Evolutionary conservation across 2,888 invertebrate species (phyloP).

Genomic region (Serrognathus titanus): DNA sequence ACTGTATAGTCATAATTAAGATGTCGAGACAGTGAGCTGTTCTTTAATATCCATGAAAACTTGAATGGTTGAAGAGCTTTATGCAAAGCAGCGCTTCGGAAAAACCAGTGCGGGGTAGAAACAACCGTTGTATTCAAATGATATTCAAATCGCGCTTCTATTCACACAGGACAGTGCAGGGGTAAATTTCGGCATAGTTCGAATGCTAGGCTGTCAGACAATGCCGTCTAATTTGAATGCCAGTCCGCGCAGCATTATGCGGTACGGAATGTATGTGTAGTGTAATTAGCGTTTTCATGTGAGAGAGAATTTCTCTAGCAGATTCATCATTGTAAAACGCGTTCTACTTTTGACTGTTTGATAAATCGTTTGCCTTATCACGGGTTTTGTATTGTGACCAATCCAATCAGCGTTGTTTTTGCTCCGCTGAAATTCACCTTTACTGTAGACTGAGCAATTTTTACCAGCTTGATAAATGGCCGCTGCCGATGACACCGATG

Average conservation of each 20-base stretch:
- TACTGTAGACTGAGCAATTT: constrained; percentile 50
- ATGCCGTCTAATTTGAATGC: constrained; percentile 27
- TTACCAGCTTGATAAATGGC: constrained; percentile 50
- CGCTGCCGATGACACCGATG: constrained; percentile 50
- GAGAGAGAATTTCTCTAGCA: constrained; percentile 8
- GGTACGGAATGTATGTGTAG: constrained; percentile 13
- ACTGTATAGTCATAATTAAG: constrained; percentile 23
- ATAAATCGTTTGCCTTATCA: not conserved
- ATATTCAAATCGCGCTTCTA: constrained; percentile 29
- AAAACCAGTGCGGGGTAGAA: constrained; percentile 14
- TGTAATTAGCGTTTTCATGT: constrained; percentile 12
- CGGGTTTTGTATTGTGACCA: not conserved
- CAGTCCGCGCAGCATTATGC: constrained; percentile 14
- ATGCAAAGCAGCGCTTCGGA: not conserved
- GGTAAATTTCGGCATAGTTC: constrained; percentile 16
- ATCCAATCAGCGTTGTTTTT: constrained; percentile 20
- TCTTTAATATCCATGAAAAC: constrained; percentile 9
- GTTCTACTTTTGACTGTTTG: constrained; percentile 2
- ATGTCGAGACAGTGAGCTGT: constrained; percentile 12
- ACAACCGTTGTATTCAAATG: constrained; percentile 29
- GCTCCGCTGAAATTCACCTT: constrained; percentile 48
- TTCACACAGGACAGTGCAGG: constrained; percentile 16
- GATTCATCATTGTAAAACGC: constrained; percentile 6
- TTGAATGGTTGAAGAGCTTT: constrained; percentile 1
- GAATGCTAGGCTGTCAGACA: constrained; percentile 16